A percentile compares a stretch with the other conserved stretches of the same genome.
Conservation (phyloP, 2,888 invertebrate genomes). For the Synanthedon myopaeformis region DNA sequence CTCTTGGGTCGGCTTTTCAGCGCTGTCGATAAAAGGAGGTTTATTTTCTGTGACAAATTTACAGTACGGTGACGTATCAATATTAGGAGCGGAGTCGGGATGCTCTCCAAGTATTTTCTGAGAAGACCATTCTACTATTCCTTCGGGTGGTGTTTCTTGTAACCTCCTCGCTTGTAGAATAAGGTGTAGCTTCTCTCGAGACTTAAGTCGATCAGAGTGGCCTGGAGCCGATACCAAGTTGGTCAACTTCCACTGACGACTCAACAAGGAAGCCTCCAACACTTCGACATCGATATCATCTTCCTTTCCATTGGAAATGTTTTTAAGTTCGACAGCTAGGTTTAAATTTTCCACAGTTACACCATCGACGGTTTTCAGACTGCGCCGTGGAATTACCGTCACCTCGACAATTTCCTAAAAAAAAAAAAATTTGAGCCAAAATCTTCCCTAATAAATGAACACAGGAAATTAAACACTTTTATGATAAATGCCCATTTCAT, state of each 20-base stretch:
- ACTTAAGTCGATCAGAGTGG: constrained; percentile 27
- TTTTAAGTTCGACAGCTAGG: constrained; percentile 76
- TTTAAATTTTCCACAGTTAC: constrained; percentile 70
- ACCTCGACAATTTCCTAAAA: constrained; percentile 69
- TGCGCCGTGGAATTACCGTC: constrained; percentile 64
- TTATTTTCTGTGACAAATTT: constrained; percentile 40
- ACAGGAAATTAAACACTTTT: no score
- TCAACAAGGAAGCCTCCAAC: constrained; percentile 71
- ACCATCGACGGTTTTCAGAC: constrained; percentile 40
- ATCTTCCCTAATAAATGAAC: no score
- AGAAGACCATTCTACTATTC: constrained; percentile 35
- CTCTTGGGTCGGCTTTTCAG: constrained; percentile 21
- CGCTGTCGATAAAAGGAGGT: constrained; percentile 28
- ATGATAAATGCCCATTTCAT: no score
- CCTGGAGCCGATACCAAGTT: constrained; percentile 39
- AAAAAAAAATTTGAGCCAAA: not conserved
- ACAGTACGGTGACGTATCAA: constrained; percentile 34
- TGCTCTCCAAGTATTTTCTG: constrained; percentile 35
- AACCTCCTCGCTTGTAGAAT: constrained; percentile 45
- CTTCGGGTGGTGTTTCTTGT: constrained; percentile 22
- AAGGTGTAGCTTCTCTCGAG: constrained; percentile 51
- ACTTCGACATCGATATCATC: constrained; percentile 69
- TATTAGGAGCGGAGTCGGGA: constrained; percentile 25
- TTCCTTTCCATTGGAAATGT: constrained; percentile 75
- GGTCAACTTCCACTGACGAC: constrained; percentile 72